Evolutionary conservation across 2,888 invertebrate genomes (phyloP).

Genomic region (Leptinotarsa haldemani): DNA sequence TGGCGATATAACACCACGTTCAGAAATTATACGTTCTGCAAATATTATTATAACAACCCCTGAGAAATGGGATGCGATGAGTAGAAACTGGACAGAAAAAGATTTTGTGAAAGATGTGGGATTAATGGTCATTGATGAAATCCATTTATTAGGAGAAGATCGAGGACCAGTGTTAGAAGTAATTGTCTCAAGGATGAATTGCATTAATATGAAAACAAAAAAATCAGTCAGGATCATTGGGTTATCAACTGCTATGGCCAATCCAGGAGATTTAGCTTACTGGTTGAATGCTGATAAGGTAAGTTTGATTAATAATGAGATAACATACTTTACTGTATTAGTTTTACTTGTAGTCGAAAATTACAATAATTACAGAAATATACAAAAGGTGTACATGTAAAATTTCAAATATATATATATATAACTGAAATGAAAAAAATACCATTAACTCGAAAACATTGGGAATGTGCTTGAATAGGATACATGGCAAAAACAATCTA

Average conservation of each 20-base stretch:
- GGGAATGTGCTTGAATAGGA: too few relatives aligned
- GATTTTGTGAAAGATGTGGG: conserved; percentile 93
- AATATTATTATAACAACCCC: conserved; percentile 98
- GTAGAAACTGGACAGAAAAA: conserved; percentile 97
- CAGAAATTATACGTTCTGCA: conserved; percentile 83
- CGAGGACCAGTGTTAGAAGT: conserved; percentile 94
- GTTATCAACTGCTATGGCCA: conserved; percentile 96
- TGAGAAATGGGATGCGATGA: conserved; percentile 99
- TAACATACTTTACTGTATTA: too few relatives aligned
- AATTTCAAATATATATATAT: too few relatives aligned
- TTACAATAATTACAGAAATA: too few relatives aligned
- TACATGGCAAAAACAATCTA: too few relatives aligned
- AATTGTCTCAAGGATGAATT: conserved; percentile 97
- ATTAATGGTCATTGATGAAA: conserved; percentile 96
- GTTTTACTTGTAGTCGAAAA: too few relatives aligned
- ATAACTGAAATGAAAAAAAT: too few relatives aligned
- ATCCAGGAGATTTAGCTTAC: conserved; percentile 95
- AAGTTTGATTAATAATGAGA: background rate
- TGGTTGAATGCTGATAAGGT: conserved; percentile 89
- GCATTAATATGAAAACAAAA: conserved; percentile 91
- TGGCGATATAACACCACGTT: conserved; percentile 91
- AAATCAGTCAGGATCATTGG: conserved; percentile 90
- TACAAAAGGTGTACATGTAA: too few relatives aligned
- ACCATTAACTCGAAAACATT: too few relatives aligned
- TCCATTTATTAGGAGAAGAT: conserved; percentile 94